Conservation (phyloP, 2,113 vertebrate genomes). For the Nycticorax nycticorax region DNA sequence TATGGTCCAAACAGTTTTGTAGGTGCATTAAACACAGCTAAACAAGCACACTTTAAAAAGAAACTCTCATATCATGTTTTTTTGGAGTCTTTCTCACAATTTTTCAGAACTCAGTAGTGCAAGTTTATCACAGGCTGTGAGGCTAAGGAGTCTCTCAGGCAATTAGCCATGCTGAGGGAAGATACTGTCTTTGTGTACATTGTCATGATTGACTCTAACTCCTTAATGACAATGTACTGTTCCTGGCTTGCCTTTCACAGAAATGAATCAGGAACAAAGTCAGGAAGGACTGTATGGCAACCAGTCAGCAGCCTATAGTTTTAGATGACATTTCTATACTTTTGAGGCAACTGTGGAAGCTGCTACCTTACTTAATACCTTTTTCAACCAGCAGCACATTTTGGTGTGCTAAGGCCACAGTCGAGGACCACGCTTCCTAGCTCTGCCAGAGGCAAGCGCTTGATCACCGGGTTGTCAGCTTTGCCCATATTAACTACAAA, state of each 20-base stretch:
- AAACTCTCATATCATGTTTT: not conserved
- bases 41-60: not conserved
- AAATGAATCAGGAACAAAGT: not conserved
- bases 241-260: not conserved
- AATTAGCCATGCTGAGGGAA: not conserved
- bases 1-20: not conserved
- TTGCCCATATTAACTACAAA: not conserved
- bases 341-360: not conserved
- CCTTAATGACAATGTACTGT: not conserved
- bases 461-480: not conserved
- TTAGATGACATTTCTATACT: not conserved
- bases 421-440: not conserved
- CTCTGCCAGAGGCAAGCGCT: not conserved
- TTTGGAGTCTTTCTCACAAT: not conserved
- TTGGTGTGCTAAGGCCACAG: fast-evolving
- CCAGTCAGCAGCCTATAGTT: not conserved
- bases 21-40: not conserved
- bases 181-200: not conserved
- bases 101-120: not conserved
- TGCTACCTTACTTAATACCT: not conserved
- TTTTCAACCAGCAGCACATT: not conserved
- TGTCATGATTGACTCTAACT: not conserved
- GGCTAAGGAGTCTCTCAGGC: not conserved
- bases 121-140: not conserved
- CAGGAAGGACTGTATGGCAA: not conserved